Evolutionary conservation across 35 echinoderm and acorn worm species (phyloP).

Genomic region (Apostichopus japonicus): DNA sequence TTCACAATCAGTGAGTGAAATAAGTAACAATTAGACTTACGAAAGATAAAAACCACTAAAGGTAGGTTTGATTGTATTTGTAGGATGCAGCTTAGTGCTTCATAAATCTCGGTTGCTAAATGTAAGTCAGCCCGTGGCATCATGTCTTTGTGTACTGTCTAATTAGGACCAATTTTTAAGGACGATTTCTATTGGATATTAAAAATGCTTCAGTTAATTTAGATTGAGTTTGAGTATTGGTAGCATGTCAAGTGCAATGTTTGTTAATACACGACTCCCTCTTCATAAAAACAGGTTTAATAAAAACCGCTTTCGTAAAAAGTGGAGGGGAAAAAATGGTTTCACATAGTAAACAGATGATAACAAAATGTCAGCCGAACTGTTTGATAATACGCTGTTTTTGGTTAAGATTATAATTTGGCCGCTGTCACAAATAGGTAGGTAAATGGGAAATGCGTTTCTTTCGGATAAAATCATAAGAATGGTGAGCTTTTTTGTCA

Average conservation of each 20-base stretch:
- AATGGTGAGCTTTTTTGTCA: too few species aligned
- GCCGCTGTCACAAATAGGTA: neutral
- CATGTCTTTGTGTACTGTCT: conserved; percentile 36
- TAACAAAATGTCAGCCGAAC: neutral
- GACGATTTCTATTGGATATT: conserved; percentile 58
- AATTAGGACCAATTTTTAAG: conserved; percentile 52
- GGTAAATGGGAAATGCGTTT: neutral
- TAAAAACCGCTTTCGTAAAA: neutral
- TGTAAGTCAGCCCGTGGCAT: conserved; percentile 44
- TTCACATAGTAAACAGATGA: neutral
- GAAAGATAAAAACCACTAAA: neutral
- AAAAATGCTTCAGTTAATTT: conserved; percentile 69
- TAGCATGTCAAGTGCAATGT: conserved; percentile 56
- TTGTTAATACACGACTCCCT: conserved; percentile 26
- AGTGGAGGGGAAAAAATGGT: neutral
- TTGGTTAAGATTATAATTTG: conserved; percentile 20
- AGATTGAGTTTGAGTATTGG: conserved; percentile 44
- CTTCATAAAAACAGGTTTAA: neutral
- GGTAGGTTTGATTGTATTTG: conserved; percentile 7
- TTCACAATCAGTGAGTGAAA: neutral
- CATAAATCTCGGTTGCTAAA: conserved; percentile 39
- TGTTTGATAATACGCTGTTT: neutral
- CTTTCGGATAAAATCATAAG: too few species aligned
- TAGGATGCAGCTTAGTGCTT: neutral
- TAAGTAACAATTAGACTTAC: conserved; percentile 25